Evolutionary conservation across 2,113 vertebrate species (phyloP).

Genomic region (Hyperoodon ampullatus): DNA sequence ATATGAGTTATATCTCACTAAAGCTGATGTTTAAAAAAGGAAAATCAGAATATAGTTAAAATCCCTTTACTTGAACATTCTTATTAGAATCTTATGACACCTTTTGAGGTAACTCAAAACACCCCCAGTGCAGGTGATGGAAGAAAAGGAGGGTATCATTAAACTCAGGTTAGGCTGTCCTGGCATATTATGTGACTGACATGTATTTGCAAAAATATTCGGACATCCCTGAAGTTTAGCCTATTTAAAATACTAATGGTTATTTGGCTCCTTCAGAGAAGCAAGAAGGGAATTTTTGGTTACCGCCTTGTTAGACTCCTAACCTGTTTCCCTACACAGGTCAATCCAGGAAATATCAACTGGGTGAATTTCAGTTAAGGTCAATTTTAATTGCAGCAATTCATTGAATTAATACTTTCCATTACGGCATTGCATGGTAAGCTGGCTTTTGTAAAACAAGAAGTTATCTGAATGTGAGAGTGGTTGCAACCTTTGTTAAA

Average conservation of each 20-base stretch:
- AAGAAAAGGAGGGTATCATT: background rate
- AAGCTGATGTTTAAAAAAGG: background rate
- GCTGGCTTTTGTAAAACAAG: background rate
- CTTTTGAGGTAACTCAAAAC: background rate
- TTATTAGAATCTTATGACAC: background rate
- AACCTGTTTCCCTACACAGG: background rate
- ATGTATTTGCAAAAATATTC: background rate
- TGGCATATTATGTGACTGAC: background rate
- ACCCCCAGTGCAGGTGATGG: background rate
- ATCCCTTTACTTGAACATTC: background rate
- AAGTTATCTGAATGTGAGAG: conserved; percentile 8
- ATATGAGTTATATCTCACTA: background rate
- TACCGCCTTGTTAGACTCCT: background rate
- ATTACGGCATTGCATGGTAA: background rate
- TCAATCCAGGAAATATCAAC: background rate
- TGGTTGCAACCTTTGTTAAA: background rate
- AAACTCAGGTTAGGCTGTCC: background rate
- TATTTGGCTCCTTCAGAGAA: background rate
- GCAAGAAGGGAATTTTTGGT: background rate
- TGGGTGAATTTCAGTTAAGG: conserved; percentile 29
- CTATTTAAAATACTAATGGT: background rate
- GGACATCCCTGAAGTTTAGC: background rate
- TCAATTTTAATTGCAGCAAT: conserved; percentile 1
- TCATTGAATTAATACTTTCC: conserved; percentile 3
- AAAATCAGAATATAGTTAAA: background rate